Percentiles rank a stretch among this genome's conserved stretches.
These are phyloP conservation scores for Atta colombica DNA, from an alignment of 1,140 invertebrate species.

Conservation along the genomic window DNA sequence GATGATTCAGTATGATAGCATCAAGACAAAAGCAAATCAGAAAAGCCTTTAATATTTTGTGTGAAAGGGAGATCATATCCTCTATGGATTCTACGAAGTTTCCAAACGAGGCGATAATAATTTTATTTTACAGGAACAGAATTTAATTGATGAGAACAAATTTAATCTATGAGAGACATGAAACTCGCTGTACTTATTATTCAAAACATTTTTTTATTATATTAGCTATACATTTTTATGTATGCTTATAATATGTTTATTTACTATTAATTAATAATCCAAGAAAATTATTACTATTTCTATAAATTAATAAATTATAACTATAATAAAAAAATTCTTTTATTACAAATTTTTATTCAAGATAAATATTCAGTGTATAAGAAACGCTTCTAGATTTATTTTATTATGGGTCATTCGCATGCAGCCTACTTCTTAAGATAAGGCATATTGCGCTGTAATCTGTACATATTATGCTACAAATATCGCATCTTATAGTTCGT, in stretches of 20 bases:
- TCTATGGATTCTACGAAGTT: slow-evolving; percentile 15
- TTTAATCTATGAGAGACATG: not conserved
- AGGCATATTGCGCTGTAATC: not conserved
- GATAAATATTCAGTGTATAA: not conserved
- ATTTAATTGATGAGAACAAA: not conserved
- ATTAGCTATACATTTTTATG: not conserved
- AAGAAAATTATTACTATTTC: not conserved
- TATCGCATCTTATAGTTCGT: slow-evolving; percentile 44
- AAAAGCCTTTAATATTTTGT: slow-evolving; percentile 25
- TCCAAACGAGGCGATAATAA: slow-evolving; percentile 21
- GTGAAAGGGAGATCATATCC: slow-evolving; percentile 24
- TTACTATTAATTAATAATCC: slow-evolving; percentile 1
- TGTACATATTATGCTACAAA: slow-evolving; percentile 27
- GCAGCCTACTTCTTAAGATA: slow-evolving; percentile 30
- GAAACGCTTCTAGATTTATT: not conserved
- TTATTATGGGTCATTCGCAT: not conserved
- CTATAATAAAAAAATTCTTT: not conserved
- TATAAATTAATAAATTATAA: not conserved
- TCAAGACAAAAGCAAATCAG: slow-evolving; percentile 42
- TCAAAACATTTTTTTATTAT: not conserved
- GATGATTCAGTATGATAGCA: slow-evolving; percentile 56
- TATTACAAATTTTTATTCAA: not conserved
- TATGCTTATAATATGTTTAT: not conserved
- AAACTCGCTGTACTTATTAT: not conserved
- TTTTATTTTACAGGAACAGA: not conserved